phyloP scores from a whole-genome alignment of 2,797 vertebrate species.

The Brachyrhaphis roseni region DNA sequence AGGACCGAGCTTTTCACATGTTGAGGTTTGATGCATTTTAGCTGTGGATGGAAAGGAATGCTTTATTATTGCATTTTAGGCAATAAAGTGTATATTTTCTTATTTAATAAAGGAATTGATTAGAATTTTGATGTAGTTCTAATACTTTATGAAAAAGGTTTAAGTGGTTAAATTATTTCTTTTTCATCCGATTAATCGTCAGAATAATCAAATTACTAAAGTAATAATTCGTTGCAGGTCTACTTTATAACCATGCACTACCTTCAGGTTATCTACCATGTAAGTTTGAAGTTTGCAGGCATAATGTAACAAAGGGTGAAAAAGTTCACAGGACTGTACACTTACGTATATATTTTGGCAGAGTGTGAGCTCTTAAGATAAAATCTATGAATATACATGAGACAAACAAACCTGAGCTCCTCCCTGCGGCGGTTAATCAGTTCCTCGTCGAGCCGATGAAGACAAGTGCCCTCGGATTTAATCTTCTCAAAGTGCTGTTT shows the following conservation, averaged over 20 bases:
- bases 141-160: too few relatives aligned
- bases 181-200: too few relatives aligned
- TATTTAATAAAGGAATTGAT: too few relatives aligned
- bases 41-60: too few relatives aligned
- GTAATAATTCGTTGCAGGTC: too few relatives aligned
- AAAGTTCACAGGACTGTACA: constrained; percentile 3
- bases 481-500: constrained; percentile 98
- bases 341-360: constrained; percentile 1
- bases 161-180: too few relatives aligned
- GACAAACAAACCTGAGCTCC: constrained; percentile 87
- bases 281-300: neutral
- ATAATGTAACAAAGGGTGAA: neutral
- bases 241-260: neutral
- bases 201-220: too few relatives aligned
- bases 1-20: too few relatives aligned
- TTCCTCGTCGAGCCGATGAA: constrained; percentile 94
- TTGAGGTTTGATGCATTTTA: too few relatives aligned
- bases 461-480: constrained; percentile 94
- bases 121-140: too few relatives aligned
- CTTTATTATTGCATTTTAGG: too few relatives aligned
- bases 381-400: neutral
- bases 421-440: constrained; percentile 92
- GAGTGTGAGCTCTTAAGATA: neutral
- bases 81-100: too few relatives aligned
- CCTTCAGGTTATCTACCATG: neutral